Evolutionary conservation across 2,888 invertebrate species (phyloP).

Genomic region (Dioctria linearis): DNA sequence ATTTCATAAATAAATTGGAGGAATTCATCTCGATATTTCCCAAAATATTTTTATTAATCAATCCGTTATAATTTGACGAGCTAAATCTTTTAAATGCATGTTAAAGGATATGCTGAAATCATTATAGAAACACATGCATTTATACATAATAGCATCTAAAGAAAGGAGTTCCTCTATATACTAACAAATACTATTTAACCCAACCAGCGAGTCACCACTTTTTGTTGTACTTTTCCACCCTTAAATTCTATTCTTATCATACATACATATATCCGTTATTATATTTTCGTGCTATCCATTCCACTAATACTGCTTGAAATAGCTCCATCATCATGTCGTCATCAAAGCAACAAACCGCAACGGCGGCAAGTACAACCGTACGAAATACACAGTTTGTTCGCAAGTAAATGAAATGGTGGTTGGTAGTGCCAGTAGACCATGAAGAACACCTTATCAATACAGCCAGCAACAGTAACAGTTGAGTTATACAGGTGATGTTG

Average conservation of each 20-base stretch:
- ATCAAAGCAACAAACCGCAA: slow-evolving; percentile 35
- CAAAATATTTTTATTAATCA: too few relatives aligned
- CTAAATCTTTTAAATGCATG: too few relatives aligned
- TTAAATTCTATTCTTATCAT: slow-evolving; percentile 44
- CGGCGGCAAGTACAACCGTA: slow-evolving; percentile 6
- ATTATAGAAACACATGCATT: too few relatives aligned
- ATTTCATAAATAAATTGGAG: too few relatives aligned
- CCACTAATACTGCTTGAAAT: slow-evolving; percentile 5
- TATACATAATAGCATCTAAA: too few relatives aligned
- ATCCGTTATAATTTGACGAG: too few relatives aligned
- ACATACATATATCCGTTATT: slow-evolving; percentile 5
- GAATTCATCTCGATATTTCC: too few relatives aligned
- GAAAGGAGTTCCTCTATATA: not conserved
- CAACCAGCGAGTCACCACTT: not conserved
- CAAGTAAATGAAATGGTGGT: slow-evolving; percentile 5
- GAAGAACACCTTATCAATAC: slow-evolving; percentile 31
- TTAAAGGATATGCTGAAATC: too few relatives aligned
- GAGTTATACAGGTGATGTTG: slow-evolving; percentile 26
- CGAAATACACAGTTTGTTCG: not conserved
- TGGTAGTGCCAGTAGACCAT: slow-evolving; percentile 33
- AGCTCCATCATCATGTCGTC: slow-evolving; percentile 40
- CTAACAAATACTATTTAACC: not conserved
- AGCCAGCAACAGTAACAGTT: slow-evolving; percentile 6
- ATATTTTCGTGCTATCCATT: slow-evolving; percentile 24
- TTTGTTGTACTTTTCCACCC: slow-evolving; percentile 46